A percentile compares a stretch with the other conserved stretches of the same genome.
Evolutionary conservation across 2,797 vertebrate genomes (phyloP).

Genomic region (Muscicapa striata): DNA sequence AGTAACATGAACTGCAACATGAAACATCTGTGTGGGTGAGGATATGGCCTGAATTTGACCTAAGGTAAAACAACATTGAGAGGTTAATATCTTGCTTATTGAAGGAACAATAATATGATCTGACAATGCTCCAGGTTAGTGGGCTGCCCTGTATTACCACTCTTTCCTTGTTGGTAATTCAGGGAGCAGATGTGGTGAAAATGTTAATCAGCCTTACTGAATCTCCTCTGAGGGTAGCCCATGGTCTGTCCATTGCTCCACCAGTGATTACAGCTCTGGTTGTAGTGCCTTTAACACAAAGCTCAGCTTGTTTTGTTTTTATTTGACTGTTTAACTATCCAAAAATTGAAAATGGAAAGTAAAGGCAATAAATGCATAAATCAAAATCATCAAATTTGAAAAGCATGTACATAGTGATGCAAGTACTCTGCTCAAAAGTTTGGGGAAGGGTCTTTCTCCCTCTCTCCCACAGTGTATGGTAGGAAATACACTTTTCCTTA

Average conservation of each 20-base stretch:
- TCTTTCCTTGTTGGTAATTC: not conserved
- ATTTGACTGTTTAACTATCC: not conserved
- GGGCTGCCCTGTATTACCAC: not conserved
- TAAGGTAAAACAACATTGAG: not conserved
- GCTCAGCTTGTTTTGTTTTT: not conserved
- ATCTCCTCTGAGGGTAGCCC: not conserved
- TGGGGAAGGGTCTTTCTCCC: fast-evolving
- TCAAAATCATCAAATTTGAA: not conserved
- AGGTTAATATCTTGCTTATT: not conserved
- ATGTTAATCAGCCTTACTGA: not conserved
- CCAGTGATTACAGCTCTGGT: not conserved
- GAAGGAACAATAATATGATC: not conserved
- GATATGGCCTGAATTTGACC: not conserved
- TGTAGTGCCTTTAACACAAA: not conserved
- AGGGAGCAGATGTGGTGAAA: not conserved
- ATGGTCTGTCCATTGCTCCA: not conserved
- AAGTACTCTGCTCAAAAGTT: not conserved
- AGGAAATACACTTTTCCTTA: not conserved
- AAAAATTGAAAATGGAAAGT: not conserved
- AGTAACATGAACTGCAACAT: not conserved
- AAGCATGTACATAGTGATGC: not conserved
- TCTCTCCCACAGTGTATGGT: not conserved
- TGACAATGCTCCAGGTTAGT: not conserved
- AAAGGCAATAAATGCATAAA: not conserved
- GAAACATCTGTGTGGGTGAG: not conserved